Percentiles rank a stretch among this genome's conserved stretches.
phyloP scores from a whole-genome alignment of 2,888 invertebrate species.

The Andrena dorsata region DNA sequence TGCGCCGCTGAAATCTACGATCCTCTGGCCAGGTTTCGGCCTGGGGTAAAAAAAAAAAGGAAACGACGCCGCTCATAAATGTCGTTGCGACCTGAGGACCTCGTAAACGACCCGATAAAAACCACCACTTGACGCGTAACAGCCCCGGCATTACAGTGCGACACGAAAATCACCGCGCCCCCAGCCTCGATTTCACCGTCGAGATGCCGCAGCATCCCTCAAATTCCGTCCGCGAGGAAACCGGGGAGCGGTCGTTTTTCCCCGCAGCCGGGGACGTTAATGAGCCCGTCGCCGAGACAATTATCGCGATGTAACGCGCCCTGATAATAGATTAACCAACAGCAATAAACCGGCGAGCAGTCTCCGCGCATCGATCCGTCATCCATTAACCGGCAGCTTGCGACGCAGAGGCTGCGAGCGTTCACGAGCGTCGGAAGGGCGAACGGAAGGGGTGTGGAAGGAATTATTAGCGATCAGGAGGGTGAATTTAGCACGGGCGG shows the following conservation, averaged over 20 bases:
- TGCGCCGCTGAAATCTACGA: no score
- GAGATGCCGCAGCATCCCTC: conserved; percentile 7
- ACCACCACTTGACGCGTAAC: conserved; percentile 16
- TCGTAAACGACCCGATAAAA: conserved; percentile 29
- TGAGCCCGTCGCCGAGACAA: conserved; percentile 47
- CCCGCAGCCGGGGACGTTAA: conserved; percentile 26
- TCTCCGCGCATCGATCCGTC: conserved; percentile 46
- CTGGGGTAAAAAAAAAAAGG: not conserved
- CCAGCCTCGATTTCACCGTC: not conserved
- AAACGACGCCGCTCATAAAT: conserved; percentile 23
- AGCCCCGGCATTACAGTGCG: conserved; percentile 3
- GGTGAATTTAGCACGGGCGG: conserved; percentile 47
- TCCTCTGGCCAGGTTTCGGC: no score
- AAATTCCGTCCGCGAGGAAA: not conserved
- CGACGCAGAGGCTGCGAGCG: not conserved
- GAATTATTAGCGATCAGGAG: conserved; percentile 74
- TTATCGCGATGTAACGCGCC: conserved; percentile 27
- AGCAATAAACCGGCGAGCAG: conserved; percentile 31
- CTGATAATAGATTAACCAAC: conserved; percentile 54
- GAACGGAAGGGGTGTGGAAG: conserved; percentile 37
- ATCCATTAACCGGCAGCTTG: conserved; percentile 22
- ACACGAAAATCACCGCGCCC: conserved; percentile 2
- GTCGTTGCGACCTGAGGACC: conserved; percentile 17
- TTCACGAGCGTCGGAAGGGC: conserved; percentile 30
- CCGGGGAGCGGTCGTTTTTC: not conserved